These are phyloP conservation scores for Oasisia sp. DNA, from an alignment of 2,888 invertebrate species.

Conservation along the genomic window DNA sequence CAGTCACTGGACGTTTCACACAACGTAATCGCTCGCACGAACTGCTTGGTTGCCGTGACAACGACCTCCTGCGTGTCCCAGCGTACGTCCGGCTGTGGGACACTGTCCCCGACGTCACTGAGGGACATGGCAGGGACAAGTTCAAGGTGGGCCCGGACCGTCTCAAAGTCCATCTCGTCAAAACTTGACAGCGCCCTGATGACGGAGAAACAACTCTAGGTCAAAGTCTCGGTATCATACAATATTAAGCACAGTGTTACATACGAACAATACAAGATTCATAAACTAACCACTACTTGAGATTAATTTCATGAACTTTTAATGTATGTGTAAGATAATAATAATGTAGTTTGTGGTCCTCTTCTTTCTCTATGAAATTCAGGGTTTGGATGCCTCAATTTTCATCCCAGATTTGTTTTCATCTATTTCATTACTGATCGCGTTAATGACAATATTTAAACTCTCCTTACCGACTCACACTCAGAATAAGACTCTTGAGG, in stretches of 20 bases:
- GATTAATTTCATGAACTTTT: no score
- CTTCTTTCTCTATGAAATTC: no score
- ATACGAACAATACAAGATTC: neutral
- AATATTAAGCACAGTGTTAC: neutral
- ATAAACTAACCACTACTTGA: neutral
- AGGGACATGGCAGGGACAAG: slow-evolving; percentile 55
- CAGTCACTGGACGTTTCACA: slow-evolving; percentile 30
- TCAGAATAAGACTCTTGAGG: no score
- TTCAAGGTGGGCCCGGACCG: slow-evolving; percentile 52
- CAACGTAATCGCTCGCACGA: slow-evolving; percentile 48
- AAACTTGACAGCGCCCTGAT: slow-evolving; percentile 56
- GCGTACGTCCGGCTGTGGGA: slow-evolving; percentile 31
- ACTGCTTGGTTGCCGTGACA: slow-evolving; percentile 47
- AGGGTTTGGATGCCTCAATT: no score
- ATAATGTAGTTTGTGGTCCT: no score
- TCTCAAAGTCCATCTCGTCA: slow-evolving; percentile 51
- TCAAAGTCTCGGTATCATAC: neutral
- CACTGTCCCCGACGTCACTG: slow-evolving; percentile 39
- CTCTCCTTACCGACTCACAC: no score
- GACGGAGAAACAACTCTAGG: neutral
- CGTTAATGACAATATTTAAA: no score
- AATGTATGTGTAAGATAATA: no score
- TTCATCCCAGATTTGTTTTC: no score
- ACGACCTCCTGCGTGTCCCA: slow-evolving; percentile 46
- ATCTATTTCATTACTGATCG: no score